phyloP scores from a whole-genome alignment of 2,888 invertebrate species.

The Crocallis elinguaria region DNA sequence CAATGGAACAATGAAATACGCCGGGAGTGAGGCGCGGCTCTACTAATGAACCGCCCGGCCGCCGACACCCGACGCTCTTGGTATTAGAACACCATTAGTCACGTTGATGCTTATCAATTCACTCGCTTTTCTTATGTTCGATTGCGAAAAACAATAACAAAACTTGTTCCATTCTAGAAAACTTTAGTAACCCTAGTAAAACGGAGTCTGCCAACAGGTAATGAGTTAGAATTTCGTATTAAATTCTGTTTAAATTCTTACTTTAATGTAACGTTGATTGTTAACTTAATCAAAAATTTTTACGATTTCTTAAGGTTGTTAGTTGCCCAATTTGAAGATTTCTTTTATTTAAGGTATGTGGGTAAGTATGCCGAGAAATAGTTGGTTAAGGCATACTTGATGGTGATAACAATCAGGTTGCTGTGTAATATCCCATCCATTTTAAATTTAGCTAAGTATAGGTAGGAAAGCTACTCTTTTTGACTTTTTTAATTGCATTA shows the following conservation, averaged over 20 bases:
- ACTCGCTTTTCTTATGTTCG: conserved; percentile 10
- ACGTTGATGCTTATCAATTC: conserved; percentile 25
- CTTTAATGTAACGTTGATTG: conserved; percentile 20
- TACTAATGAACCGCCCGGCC: conserved; percentile 61
- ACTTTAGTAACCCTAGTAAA: not conserved
- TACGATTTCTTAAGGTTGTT: conserved; percentile 22
- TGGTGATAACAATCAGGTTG: conserved; percentile 30
- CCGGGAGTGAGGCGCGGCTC: conserved; percentile 60
- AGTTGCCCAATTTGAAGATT: conserved; percentile 36
- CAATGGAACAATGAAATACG: conserved; percentile 71
- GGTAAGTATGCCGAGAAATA: conserved; percentile 36
- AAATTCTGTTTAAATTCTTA: conserved; percentile 22
- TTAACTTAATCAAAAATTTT: conserved; percentile 25
- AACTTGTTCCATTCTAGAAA: conserved; percentile 1
- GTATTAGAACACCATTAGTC: conserved; percentile 26
- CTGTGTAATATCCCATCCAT: conserved; percentile 15
- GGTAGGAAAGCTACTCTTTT: not conserved
- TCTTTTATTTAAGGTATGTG: conserved; percentile 34
- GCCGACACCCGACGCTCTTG: conserved; percentile 9
- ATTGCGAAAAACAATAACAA: conserved; percentile 8
- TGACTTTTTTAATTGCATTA: not conserved
- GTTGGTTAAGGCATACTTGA: conserved; percentile 30
- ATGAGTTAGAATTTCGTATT: conserved; percentile 4
- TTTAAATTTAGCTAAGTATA: conserved; percentile 10
- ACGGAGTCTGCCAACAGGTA: not conserved